Base-by-base conservation (phyloP, 2,797 vertebrate species). In the Melanotaenia maccullochi region DNA sequence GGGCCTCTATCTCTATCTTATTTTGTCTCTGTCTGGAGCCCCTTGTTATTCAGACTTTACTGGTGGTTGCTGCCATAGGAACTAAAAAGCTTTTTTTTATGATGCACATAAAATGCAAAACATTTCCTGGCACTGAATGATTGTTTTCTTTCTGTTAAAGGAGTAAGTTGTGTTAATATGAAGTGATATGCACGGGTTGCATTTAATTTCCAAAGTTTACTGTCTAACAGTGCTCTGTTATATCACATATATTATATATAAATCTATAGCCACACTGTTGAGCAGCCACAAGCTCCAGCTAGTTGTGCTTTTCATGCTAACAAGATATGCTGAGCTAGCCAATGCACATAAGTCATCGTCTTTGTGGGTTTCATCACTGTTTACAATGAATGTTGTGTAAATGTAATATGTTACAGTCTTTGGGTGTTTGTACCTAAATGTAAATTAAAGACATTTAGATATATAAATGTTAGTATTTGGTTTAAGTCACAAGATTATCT, bases 361-460 rank as follows among this genome's bases (percentile, higher is more conserved):
- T 84, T 1, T 84, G 82, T 88, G 73, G 78, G 86, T 74, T 81
- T 77, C 64, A 68, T 89, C 87, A 90, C 84, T 88, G 91, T 92
- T 93, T 91, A 92, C 90, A 90, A 84, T 80, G 70, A 86, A 78
- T 86, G 78, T 89, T 75, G 64, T 85, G 66, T 79, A 85, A 85
- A 84, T 84, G 81, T 85, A 79, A 86, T 60, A 79, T 84, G 72
- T 85, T 76, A 62, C 54, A 52, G 59, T 76, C 35, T 72, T 56
- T 78, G 64, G 77, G 71, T 58, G 67, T 88, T 87, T 90, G 87
- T 91, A 92, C 60, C 88, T 86, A 88, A 73, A 59, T 90, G 71
- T 92, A 92, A 90, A 90, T 92, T 90, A 89, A 91, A 92, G 60
- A 68, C 85, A 85, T 88, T 85, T 85, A 90, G 77, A 84, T 87